Evolutionary conservation across 2,888 invertebrate genomes (phyloP).

Genomic region (Tenthredo distinguenda): DNA sequence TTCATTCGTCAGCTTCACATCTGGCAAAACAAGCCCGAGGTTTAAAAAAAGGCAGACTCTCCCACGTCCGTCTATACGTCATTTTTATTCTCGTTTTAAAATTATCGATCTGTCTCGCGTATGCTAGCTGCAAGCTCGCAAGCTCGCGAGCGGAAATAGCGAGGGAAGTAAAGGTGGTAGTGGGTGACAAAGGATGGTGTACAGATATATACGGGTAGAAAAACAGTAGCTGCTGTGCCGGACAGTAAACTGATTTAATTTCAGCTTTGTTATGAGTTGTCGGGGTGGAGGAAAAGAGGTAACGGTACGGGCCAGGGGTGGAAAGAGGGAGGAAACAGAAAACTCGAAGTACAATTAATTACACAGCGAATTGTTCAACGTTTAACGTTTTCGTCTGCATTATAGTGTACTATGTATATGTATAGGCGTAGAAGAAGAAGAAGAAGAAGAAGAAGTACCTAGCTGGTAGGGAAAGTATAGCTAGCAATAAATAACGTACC

Average conservation of each 20-base stretch:
- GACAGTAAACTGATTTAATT: constrained; percentile 47
- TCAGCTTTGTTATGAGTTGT: constrained; percentile 39
- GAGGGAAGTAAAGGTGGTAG: constrained; percentile 16
- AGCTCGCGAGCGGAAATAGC: background rate
- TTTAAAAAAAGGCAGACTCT: background rate
- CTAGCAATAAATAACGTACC: constrained; percentile 20
- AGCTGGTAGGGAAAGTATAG: background rate
- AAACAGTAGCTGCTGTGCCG: constrained; percentile 43
- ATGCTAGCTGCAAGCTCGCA: background rate
- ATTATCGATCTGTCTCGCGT: background rate
- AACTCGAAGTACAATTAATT: constrained; percentile 39
- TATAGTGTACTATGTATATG: background rate
- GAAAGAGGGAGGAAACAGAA: background rate
- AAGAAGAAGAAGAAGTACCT: background rate
- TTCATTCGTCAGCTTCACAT: background rate
- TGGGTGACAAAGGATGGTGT: constrained; percentile 9
- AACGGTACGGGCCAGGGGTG: background rate
- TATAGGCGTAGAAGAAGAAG: background rate
- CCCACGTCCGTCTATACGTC: background rate
- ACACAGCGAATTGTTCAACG: constrained; percentile 18
- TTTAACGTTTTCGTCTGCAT: background rate
- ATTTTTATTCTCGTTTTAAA: background rate
- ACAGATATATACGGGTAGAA: background rate
- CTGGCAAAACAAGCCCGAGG: background rate
- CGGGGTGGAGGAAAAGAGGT: background rate